Base-by-base conservation (phyloP, 2,113 vertebrate genomes). In the Salvelinus fontinalis region DNA sequence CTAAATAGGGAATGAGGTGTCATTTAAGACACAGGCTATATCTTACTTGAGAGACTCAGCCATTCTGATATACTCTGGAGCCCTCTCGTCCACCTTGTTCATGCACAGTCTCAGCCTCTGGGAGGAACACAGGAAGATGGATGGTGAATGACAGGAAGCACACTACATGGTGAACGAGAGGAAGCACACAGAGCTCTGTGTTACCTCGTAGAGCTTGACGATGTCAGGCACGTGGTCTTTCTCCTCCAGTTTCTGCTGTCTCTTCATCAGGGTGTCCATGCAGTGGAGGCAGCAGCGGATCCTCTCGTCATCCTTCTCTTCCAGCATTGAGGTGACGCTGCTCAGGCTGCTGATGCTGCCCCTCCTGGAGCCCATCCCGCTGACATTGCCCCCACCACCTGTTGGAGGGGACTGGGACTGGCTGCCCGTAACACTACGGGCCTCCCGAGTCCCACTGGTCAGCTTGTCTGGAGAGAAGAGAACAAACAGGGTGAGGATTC, bases 211-310 rank as follows among this genome's bases (percentile, higher is more conserved):
- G 29, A 99, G 94, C 86, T 95, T 96, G 81, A 96, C 94, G 1
- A 99, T 90, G 75, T 96, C 95, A 0, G 98, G 98, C 0, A 93
- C 87, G 29, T 91, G 90, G 24, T 96, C 95, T 59, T 88, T 96
- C 90, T 99, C 97, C 3, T 99, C 97, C 64, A 99, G 92, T 89
- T 97, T 97, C 79, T 94, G 93, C 83, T 99, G 97, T 67, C 93
- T 94, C 90, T 95, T 96, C 71, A 97, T 79, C 76, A 99, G 90
- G 0, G 94, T 95, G 71, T 96, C 96, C 93, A 96, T 96, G 86
- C 98, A 99, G 87, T 99, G 98, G 48, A 31, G 89, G 67, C 98
- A 99, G 76, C 97, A 99, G 76, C 97, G 97, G 77, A 99, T 96
- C 59, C 94, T 93, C 67, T 98, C 98, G 0, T 99, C 97, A 0